Percentiles rank a stretch among this genome's conserved stretches.
Conservation (phyloP, 2,888 invertebrate genomes). For the Brenthis hecate region DNA sequence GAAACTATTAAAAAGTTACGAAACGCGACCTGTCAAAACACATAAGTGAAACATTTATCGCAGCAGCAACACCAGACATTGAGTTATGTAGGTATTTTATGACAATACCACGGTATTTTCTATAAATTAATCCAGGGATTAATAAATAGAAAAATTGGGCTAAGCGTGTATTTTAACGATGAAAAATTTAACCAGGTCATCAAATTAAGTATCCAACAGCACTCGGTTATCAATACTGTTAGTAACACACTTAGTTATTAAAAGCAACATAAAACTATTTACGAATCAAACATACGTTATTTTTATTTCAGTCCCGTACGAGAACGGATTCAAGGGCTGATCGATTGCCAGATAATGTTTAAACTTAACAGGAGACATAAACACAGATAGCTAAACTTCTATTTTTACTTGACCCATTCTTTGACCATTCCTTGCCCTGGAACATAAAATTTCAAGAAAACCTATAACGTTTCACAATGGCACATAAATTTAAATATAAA, state of each 20-base stretch:
- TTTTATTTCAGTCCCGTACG: constrained; percentile 13
- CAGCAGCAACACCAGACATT: constrained; percentile 57
- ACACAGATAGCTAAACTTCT: constrained; percentile 65
- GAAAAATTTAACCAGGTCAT: constrained; percentile 38
- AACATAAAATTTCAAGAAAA: constrained; percentile 61
- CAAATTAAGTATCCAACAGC: neutral
- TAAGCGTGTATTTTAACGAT: constrained; percentile 39
- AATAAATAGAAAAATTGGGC: constrained; percentile 44
- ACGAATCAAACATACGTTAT: constrained; percentile 13
- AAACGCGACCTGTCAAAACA: constrained; percentile 70
- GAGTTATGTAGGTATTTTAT: constrained; percentile 51
- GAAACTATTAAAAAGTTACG: constrained; percentile 59
- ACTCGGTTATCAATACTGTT: neutral
- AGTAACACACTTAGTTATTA: constrained; percentile 14
- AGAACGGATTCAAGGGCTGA: constrained; percentile 18
- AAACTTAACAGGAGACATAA: constrained; percentile 54
- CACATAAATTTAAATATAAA: constrained; percentile 48
- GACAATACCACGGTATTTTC: constrained; percentile 43
- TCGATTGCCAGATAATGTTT: constrained; percentile 9
- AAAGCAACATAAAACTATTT: constrained; percentile 20
- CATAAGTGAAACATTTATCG: constrained; percentile 57
- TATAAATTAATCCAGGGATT: constrained; percentile 43
- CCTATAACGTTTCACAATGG: constrained; percentile 61
- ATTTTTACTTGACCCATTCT: constrained; percentile 73
- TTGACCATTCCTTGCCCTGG: constrained; percentile 55